phyloP scores from a whole-genome alignment of 2,797 vertebrate species.

The Miopithecus talapoin region DNA sequence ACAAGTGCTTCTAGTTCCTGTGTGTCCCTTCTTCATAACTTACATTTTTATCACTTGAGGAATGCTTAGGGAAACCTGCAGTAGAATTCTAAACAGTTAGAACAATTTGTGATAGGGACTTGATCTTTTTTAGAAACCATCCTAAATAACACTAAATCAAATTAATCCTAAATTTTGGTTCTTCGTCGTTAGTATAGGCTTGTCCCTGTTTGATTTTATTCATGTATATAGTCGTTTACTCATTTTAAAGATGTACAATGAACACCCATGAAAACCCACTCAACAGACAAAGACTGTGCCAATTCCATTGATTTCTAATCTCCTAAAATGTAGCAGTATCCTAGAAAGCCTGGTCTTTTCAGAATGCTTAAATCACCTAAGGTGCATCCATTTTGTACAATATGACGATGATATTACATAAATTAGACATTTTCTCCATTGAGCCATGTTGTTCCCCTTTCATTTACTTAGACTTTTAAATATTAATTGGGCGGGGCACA shows the following conservation, averaged over 20 bases:
- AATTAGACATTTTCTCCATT: not conserved
- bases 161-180: not conserved
- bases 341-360: too few relatives aligned
- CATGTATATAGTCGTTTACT: not conserved
- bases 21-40: not conserved
- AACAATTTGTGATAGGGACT: not conserved
- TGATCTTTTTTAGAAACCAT: not conserved
- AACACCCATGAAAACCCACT: not conserved
- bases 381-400: not conserved
- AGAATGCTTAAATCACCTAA: not conserved
- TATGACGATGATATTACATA: not conserved
- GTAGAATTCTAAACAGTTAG: not conserved
- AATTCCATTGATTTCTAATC: too few relatives aligned
- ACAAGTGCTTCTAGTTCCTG: not conserved
- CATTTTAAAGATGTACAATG: too few relatives aligned
- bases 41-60: not conserved
- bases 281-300: not conserved
- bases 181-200: too few relatives aligned
- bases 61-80: not conserved
- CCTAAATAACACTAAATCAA: not conserved
- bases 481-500: too few relatives aligned
- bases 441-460: not conserved
- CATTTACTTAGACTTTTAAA: not conserved
- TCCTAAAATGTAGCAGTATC: not conserved
- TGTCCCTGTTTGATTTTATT: not conserved